phyloP scores from a whole-genome alignment of 2,797 vertebrate genomes.

The Anniella stebbinsi region DNA sequence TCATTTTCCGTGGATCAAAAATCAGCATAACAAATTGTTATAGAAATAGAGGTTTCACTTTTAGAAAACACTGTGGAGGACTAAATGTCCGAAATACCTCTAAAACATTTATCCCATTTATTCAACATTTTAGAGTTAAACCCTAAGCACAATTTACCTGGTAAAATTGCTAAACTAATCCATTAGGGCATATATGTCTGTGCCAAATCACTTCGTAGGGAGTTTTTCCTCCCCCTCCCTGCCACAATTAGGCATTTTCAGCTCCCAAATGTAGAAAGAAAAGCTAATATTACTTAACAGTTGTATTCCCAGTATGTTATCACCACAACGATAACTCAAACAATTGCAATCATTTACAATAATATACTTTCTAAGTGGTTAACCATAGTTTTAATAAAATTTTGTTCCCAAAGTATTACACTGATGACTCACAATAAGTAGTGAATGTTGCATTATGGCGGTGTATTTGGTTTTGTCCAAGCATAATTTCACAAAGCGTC shows the following conservation, averaged over 20 bases:
- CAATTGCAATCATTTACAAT: constrained; percentile 84
- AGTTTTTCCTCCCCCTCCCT: constrained; percentile 78
- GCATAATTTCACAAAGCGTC: constrained; percentile 81
- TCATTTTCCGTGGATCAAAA: constrained; percentile 30
- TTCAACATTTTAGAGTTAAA: constrained; percentile 27
- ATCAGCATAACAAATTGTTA: constrained; percentile 7
- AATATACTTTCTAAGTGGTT: constrained; percentile 90
- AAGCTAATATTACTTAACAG: constrained; percentile 86
- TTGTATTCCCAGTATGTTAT: constrained; percentile 81
- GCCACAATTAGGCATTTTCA: constrained; percentile 85
- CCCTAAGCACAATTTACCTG: constrained; percentile 36
- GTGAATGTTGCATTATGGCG: constrained; percentile 82
- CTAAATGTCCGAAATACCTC: constrained; percentile 43
- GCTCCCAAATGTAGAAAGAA: constrained; percentile 81
- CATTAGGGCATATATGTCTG: constrained; percentile 43
- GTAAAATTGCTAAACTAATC: constrained; percentile 54
- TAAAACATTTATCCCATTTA: constrained; percentile 44
- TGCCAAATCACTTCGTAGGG: constrained; percentile 62
- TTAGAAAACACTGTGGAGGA: constrained; percentile 29
- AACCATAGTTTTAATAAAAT: constrained; percentile 87
- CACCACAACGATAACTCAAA: constrained; percentile 74
- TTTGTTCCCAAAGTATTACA: constrained; percentile 77
- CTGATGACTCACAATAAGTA: constrained; percentile 66
- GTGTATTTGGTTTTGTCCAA: constrained; percentile 72
- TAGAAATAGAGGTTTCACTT: constrained; percentile 23